Base-by-base conservation (phyloP, 1,140 invertebrate genomes). In the Ditylenchus dipsaci region DNA sequence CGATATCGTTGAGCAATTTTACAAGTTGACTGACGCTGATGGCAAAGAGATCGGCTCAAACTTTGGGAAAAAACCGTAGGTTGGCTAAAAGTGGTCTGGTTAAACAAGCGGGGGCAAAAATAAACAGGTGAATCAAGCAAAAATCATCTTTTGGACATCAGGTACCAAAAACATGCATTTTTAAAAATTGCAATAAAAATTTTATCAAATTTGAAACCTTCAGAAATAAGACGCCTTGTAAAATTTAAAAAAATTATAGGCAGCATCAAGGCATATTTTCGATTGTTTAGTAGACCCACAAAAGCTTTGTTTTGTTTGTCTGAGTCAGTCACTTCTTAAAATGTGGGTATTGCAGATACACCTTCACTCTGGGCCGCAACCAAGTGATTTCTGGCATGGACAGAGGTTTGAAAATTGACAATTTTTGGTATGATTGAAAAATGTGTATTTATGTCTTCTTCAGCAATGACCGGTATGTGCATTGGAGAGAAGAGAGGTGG, bases 41-140 rank as follows among this genome's bases (percentile, higher is more conserved):
- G 81, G 81, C 49, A 83, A 81, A 45, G 78, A 82, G 56, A 83
- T 82, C 53, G 80, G 80, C 60, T 76, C 74, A 17, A 82, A 82
- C 68, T 82, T 83, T 67, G 78, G 78, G 64, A 76, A 76, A 65
- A 83, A 75, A 68, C 80, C 80, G 81, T 81, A 69, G 73, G 80
- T 53, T 53, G 72, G 33, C 33, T 38, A 38, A 11, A n/a, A n/a
- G n/a, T n/a, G n/a, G n/a, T n/a, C n/a, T n/a, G n/a, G n/a, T n/a
- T n/a, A n/a, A n/a, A n/a, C n/a, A n/a, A n/a, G n/a, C n/a, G n/a
- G n/a, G n/a, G n/a, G n/a, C n/a, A n/a, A n/a, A n/a, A n/a, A n/a
- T n/a, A n/a, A n/a, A n/a, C n/a, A n/a, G n/a, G n/a, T n/a, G n/a
- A n/a, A n/a, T n/a, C n/a, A n/a, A n/a, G n/a, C n/a, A n/a, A n/a